These are phyloP conservation scores for Cantharis rufa DNA, from an alignment of 2,888 invertebrate species.

Conservation along the genomic window DNA sequence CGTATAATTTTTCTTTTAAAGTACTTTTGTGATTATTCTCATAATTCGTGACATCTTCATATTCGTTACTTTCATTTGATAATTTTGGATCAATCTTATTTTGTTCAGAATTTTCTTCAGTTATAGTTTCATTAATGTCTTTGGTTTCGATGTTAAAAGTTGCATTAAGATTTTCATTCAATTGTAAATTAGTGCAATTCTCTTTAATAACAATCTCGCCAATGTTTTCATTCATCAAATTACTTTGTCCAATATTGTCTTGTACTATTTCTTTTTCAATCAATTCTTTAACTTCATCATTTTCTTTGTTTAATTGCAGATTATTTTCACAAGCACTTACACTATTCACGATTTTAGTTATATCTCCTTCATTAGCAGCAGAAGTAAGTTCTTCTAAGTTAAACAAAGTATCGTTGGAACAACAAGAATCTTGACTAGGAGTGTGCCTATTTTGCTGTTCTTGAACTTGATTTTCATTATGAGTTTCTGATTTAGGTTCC, in stretches of 20 bases:
- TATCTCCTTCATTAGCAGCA: conserved; percentile 38
- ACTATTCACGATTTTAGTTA: conserved; percentile 17
- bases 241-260: background rate
- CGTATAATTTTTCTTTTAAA: background rate
- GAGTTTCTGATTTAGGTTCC: conserved; percentile 48
- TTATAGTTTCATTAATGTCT: background rate
- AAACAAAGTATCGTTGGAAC: conserved; percentile 67
- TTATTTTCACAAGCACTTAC: background rate
- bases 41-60: background rate
- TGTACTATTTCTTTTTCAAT: background rate
- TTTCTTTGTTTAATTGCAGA: background rate
- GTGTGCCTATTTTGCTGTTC: conserved; percentile 52
- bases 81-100: background rate
- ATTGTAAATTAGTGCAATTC: background rate
- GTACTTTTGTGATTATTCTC: background rate
- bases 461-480: conserved; percentile 56
- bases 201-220: background rate
- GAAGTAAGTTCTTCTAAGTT: conserved; percentile 62
- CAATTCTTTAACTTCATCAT: background rate
- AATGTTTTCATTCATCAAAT: background rate
- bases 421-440: conserved; percentile 67
- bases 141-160: background rate
- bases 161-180: background rate
- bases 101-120: background rate
- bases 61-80: background rate